phyloP scores from a whole-genome alignment of 2,113 vertebrate species.

The Neodon shergylaensis region DNA sequence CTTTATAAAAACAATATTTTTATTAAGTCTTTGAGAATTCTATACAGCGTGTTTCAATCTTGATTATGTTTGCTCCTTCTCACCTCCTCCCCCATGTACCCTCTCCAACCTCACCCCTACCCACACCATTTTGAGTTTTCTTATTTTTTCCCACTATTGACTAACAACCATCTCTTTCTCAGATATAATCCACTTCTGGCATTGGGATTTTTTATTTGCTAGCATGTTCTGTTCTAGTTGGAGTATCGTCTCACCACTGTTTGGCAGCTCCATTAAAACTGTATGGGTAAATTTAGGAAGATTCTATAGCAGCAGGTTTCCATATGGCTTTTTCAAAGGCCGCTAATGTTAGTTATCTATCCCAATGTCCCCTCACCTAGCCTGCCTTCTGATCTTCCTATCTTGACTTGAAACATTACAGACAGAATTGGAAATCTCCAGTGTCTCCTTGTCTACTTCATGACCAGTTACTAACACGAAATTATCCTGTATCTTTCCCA shows the following conservation, averaged over 20 bases:
- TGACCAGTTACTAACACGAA: neutral
- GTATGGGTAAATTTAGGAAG: neutral
- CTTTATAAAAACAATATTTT: neutral
- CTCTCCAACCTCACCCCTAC: neutral
- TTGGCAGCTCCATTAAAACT: neutral
- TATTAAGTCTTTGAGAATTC: neutral
- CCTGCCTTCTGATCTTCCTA: neutral
- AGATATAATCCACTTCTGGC: neutral
- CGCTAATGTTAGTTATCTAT: neutral
- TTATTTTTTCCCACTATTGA: neutral
- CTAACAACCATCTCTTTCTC: neutral
- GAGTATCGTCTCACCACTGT: neutral
- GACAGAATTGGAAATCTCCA: neutral
- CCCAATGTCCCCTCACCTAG: neutral
- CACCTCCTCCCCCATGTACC: neutral
- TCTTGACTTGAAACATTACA: neutral
- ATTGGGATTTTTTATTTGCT: neutral
- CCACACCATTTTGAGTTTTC: neutral
- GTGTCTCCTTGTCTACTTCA: neutral
- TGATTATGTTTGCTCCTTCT: neutral
- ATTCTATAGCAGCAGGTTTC: neutral
- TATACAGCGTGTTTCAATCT: neutral
- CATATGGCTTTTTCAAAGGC: neutral
- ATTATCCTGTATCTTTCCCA: neutral
- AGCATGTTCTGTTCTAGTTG: neutral